Conservation (phyloP, 2,888 invertebrate genomes). For the Drosophila neoperkinsi region DNA sequence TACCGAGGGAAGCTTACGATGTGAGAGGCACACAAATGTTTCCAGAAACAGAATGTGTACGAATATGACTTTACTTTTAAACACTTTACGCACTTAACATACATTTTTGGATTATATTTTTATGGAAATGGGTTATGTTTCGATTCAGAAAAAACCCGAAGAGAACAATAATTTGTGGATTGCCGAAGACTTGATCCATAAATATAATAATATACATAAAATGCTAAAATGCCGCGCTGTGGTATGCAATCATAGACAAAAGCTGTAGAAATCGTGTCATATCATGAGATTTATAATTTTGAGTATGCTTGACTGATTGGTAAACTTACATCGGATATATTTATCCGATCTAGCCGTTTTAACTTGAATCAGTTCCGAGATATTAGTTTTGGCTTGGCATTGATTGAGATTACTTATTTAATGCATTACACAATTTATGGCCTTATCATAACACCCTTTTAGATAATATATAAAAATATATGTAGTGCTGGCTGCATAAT, state of each 20-base stretch:
- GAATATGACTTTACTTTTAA: conserved; percentile 4
- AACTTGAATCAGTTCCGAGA: background rate
- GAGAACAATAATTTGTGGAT: background rate
- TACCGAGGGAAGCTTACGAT: background rate
- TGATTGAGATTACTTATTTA: background rate
- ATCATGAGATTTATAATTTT: background rate
- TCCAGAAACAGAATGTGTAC: background rate
- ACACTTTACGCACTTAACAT: conserved; percentile 6
- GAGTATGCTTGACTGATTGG: background rate
- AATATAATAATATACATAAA: background rate
- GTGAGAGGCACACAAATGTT: conserved; percentile 1
- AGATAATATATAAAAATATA: background rate
- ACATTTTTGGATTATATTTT: background rate
- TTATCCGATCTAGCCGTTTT: background rate
- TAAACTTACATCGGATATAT: background rate
- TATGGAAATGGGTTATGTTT: background rate
- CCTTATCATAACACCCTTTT: background rate
- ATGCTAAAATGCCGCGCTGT: background rate
- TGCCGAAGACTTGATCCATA: background rate
- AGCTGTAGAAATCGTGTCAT: background rate
- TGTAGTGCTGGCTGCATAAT: conserved; percentile 6
- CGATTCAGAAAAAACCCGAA: background rate
- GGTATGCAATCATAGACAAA: background rate
- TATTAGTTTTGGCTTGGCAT: too few species aligned
- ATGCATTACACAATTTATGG: background rate